Evolutionary conservation across 2,888 invertebrate genomes (phyloP), one percentile per base, ranked within the genome.

Genomic region (Scotopteryx bipunctaria): DNA sequence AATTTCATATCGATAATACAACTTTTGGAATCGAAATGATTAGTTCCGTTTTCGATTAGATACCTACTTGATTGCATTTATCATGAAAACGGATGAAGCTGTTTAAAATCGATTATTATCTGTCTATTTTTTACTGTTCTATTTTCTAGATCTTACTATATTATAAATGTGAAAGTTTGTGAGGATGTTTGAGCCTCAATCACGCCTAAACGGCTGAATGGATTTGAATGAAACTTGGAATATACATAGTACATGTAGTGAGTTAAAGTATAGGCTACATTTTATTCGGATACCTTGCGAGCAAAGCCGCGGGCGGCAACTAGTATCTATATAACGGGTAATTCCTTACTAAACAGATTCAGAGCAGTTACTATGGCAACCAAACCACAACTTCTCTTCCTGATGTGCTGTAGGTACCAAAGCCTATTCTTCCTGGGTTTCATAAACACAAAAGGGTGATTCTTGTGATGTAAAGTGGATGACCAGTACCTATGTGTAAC

Each of bases 401-500:
- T 45, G 38, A 49, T 47, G 42, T 57, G 27, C 9, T 27, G 11
- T 40, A 16, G 8, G 37, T 25, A 15, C 16, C 5, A 27, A 37
- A 8, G 8, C 40, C n/a, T n/a, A n/a, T n/a, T n/a, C 35, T 52
- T 44, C 38, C 44, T 44, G 23, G 41, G 19, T 38, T 33, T 13
- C 11, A 43, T 49, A 14, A 2, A 13, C 9, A 27, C 27, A 9
- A n/a, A 6, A 15, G 27, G 16, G 40, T 29, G 40, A 31, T 31
- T 19, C 8, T 40, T 27, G 38, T 42, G 36, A 49, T 45, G 38
- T 59, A 54, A 31, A 59, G 55, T 41, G 54, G 52, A 66, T 58
- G 61, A 63, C 59, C 59, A 65, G 61, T n/a, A n/a, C n/a, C 66
- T 64, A 66, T 66, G 62, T 65, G 59, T 79, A 84, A 83, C 77